Conservation (phyloP, 1,140 invertebrate genomes). For the Mercenaria mercenaria region DNA sequence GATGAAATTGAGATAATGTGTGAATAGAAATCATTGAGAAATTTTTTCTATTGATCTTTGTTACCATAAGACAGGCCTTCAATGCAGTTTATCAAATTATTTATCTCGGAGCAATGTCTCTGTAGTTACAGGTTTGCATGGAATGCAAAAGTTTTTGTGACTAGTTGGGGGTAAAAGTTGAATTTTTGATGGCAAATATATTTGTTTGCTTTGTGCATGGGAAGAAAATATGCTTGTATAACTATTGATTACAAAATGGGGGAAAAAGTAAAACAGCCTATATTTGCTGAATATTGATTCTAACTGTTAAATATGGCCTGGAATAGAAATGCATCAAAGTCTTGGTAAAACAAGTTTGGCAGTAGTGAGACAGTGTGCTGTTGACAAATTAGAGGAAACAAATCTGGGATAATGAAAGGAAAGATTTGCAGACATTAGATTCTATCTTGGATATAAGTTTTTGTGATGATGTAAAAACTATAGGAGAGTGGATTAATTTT, state of each 20-base stretch:
- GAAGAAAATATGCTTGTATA: conserved; percentile 3
- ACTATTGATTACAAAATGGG: conserved; percentile 23
- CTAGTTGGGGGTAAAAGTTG: not conserved
- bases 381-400: not conserved
- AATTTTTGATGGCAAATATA: not conserved
- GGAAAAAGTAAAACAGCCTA: not conserved
- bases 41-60: not conserved
- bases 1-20: not conserved
- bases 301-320: conserved; percentile 12
- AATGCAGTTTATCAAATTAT: conserved; percentile 13
- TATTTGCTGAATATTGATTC: conserved; percentile 1
- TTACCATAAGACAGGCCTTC: not conserved
- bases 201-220: not conserved
- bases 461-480: too few species aligned
- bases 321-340: conserved; percentile 26
- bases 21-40: not conserved
- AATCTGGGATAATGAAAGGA: not conserved
- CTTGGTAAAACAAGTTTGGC: not conserved
- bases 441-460: too few species aligned
- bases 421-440: too few species aligned
- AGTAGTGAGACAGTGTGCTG: not conserved
- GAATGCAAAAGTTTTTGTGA: not conserved
- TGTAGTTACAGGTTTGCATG: not conserved
- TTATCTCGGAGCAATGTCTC: not conserved
- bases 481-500: too few species aligned